Evolutionary conservation across 2,113 vertebrate species (phyloP), one percentile per base, ranked within the genome.

Genomic region (Cochlearius cochlearius): DNA sequence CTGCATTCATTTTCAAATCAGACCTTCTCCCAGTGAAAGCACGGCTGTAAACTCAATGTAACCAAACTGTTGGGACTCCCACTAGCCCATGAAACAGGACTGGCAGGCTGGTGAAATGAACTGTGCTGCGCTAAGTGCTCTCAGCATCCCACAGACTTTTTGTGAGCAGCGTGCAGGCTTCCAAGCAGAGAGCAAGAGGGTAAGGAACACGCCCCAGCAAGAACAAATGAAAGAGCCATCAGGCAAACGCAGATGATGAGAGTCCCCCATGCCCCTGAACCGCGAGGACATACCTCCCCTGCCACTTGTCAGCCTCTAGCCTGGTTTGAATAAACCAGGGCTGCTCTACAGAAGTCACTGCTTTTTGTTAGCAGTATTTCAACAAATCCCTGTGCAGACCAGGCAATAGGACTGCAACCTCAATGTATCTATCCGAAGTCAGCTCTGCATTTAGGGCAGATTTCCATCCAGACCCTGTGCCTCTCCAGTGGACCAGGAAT

Each of bases 141-240:
- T 30, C 60, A 67, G 47, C 43, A 55, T 27, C 49, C 27, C 5
- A 7, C 27, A 66, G 52, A 9, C 15, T 25, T 52, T 25, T 45
- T 41, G 25, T 0, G 0, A 76, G 50, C 5, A 5, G 19, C 0
- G 1, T 21, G 27, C 47, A 60, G 50, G 45, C 52, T 81, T 49
- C 23, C 23, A 26, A 23, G 23, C 4, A 1, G 0, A 27, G 16
- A 16, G n/a, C 26, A 22, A 14, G 10, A 12, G 25, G 39, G 25
- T 43, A 53, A 77, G 30, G n/a, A 67, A 63, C 32, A 52, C 2
- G 6, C 2, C 30, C 32, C 29, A 69, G 41, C 56, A 80, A 27
- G 36, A 74, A 69, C 11, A 7, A 62, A 36, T 39, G 62, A n/a
- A 32, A 14, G 7, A 68, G 11, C 27, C 25, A 47, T n/a, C 15